Evolutionary conservation across 2,113 vertebrate species (phyloP).

Genomic region (Mastomys natalensis): DNA sequence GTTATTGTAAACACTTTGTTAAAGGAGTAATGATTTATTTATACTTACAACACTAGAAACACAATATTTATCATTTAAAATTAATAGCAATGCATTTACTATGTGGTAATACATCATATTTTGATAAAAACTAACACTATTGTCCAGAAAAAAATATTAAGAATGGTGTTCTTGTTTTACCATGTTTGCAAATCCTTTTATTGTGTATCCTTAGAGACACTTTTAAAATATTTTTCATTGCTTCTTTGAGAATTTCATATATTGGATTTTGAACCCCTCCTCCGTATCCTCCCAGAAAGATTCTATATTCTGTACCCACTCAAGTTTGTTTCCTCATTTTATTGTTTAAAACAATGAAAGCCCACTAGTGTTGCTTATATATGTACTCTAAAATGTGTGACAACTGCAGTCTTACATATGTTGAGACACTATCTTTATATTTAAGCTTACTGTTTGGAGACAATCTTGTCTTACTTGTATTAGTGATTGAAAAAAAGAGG

Average conservation of each 20-base stretch:
- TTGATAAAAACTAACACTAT: background rate
- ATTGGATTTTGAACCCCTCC: background rate
- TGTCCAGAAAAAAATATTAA: constrained; percentile 40
- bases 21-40: background rate
- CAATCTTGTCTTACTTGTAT: background rate
- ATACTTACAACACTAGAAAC: background rate
- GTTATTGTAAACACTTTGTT: constrained; percentile 29
- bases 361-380: background rate
- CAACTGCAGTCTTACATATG: background rate
- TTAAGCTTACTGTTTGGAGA: background rate
- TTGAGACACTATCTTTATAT: background rate
- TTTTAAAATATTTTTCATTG: background rate
- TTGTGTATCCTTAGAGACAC: background rate
- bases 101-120: background rate
- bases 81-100: background rate
- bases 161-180: background rate
- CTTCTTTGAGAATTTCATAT: background rate
- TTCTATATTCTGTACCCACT: background rate
- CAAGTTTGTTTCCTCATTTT: background rate
- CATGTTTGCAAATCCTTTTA: constrained; percentile 22
- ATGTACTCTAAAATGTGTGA: background rate
- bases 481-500: background rate
- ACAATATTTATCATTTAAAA: constrained; percentile 45
- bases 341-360: background rate
- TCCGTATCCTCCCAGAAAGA: background rate